phyloP scores from a whole-genome alignment of 2,797 vertebrate genomes.

The Hippoglossus hippoglossus region DNA sequence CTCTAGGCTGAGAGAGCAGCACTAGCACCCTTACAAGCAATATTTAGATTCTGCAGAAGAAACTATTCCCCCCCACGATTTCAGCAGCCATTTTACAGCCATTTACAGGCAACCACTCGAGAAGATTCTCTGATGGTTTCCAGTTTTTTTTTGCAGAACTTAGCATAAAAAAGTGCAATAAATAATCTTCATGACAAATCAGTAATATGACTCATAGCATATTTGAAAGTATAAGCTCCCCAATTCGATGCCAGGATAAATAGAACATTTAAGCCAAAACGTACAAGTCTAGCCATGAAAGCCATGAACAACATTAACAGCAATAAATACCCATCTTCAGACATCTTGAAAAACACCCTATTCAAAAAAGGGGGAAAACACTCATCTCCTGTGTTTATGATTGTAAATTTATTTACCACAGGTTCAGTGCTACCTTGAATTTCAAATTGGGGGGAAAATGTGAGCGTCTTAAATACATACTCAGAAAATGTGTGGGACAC shows the following conservation, averaged over 20 bases:
- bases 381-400: constrained; percentile 66
- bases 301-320: constrained; percentile 68
- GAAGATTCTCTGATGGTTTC: constrained; percentile 51
- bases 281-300: constrained; percentile 66
- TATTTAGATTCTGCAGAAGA: constrained; percentile 45
- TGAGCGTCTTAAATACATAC: constrained; percentile 42
- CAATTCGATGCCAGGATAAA: constrained; percentile 69
- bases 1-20: constrained; percentile 50
- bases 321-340: constrained; percentile 74
- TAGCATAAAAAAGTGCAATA: constrained; percentile 57
- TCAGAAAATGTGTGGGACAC: constrained; percentile 34
- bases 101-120: constrained; percentile 48
- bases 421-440: constrained; percentile 58
- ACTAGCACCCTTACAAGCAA: constrained; percentile 29
- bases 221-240: constrained; percentile 65
- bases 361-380: constrained; percentile 51
- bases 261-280: constrained; percentile 59
- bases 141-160: constrained; percentile 54
- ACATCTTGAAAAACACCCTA: constrained; percentile 63
- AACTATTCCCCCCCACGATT: constrained; percentile 32
- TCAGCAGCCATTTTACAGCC: constrained; percentile 42
- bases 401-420: constrained; percentile 67
- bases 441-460: constrained; percentile 59
- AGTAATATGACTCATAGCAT: constrained; percentile 67
- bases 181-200: constrained; percentile 71